Conservation (phyloP, 2,888 invertebrate species). For the Scelioninae gen. 2 region DNA sequence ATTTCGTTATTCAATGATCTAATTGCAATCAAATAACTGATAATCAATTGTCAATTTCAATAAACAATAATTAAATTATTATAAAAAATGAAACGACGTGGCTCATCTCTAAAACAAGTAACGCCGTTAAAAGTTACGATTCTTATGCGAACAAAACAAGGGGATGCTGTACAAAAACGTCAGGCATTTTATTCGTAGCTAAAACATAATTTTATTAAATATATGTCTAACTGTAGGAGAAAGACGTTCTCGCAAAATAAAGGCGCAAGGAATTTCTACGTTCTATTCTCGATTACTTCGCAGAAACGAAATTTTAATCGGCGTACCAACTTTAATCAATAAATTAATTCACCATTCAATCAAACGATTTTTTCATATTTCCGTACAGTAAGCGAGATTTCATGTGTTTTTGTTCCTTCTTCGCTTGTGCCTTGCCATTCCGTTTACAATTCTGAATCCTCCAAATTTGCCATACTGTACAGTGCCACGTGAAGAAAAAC, state of each 20-base stretch:
- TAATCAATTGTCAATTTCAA: too few species aligned
- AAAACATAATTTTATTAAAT: conserved; percentile 60
- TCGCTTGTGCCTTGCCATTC: conserved; percentile 7
- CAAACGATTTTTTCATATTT: conserved; percentile 11
- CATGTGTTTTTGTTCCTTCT: background rate
- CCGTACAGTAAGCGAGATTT: conserved; percentile 16
- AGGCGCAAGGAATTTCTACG: conserved; percentile 51
- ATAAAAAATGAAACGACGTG: too few species aligned
- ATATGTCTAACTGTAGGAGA: conserved; percentile 55
- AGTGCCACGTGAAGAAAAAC: conserved; percentile 4
- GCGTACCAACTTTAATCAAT: conserved; percentile 44
- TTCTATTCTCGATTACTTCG: conserved; percentile 46
- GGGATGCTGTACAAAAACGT: background rate
- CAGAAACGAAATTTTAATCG: conserved; percentile 39
- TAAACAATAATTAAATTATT: too few species aligned
- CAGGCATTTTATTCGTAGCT: conserved; percentile 37
- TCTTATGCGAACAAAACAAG: too few species aligned
- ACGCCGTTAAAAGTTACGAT: too few species aligned
- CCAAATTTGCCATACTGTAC: conserved; percentile 11
- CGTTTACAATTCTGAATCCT: background rate
- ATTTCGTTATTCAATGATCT: too few species aligned
- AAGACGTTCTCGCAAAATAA: conserved; percentile 54
- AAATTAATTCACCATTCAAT: conserved; percentile 31
- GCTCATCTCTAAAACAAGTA: too few species aligned
- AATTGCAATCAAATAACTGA: too few species aligned